Evolutionary conservation across 2,113 vertebrate genomes (phyloP), one percentile per base, ranked within the genome.

Genomic region (Gadus chalcogrammus): DNA sequence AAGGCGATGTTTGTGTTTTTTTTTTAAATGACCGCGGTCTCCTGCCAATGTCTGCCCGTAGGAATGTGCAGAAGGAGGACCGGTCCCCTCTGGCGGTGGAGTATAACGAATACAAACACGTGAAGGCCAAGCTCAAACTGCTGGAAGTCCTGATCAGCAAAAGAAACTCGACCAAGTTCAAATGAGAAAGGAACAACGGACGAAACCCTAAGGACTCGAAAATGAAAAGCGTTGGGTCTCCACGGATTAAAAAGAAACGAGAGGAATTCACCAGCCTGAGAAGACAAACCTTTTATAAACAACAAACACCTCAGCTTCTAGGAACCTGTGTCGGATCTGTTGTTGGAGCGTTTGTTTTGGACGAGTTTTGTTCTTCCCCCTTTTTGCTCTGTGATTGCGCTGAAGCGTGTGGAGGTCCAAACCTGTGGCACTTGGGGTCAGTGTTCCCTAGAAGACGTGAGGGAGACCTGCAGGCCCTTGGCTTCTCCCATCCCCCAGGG

Each of bases 91-190:
- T 98, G 92, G 93, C 95, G 0, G 94, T 92, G 68, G 97, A 99
- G 35, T 99, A 99, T 90, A 95, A 80, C 0, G 96, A 96, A 77
- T 99, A 99, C 90, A 99, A 98, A 84, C 96, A 99, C 56, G 80
- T 98, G 15, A 99, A 99, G 83, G 97, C 97, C 31, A 99, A 99
- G 75, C 90, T 99, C 67, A 87, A 94, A 79, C 93, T 99, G 27
- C 86, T 99, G 87, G 97, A 99, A 75, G 97, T 96, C 71, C 94
- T 99, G 73, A 98, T 99, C 91, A 98, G 94, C 93, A 99, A 99
- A 90, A 93, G 95, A 92, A 95, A 95, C 86, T 84, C 92, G 1
- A 67, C 81, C 0, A 91, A 91, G 64, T 83, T 90, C 35, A 88
- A 90, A 48, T 48, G 42, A 48, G 9, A 48, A 35, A 35, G 31